Conservation (phyloP, 2,797 vertebrate genomes). For the Macropus fuliginosus region DNA sequence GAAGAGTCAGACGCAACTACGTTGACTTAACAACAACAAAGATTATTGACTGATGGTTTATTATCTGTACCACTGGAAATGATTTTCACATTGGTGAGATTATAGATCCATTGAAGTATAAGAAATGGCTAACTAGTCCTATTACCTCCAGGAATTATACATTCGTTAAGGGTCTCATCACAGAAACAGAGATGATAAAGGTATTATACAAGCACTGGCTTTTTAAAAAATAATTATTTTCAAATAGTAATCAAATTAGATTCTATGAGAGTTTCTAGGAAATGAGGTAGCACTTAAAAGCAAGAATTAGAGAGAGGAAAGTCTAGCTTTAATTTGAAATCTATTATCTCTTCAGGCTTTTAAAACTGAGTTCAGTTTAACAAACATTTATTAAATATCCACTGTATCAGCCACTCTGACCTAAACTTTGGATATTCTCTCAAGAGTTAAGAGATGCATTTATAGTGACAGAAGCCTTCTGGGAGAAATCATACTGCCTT, state of each 20-base stretch:
- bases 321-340: not conserved
- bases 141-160: not conserved
- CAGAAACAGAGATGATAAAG: not conserved
- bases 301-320: conserved; percentile 19
- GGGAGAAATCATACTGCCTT: not conserved
- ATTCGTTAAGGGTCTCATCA: not conserved
- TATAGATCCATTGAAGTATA: not conserved
- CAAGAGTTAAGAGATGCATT: not conserved
- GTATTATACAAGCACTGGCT: not conserved
- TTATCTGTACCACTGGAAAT: not conserved
- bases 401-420: not conserved
- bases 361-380: not conserved
- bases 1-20: not conserved
- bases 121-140: not conserved
- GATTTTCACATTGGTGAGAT: not conserved
- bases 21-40: not conserved
- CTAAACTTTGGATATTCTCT: not conserved
- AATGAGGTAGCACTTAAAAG: conserved; percentile 22
- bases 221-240: not conserved
- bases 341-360: not conserved
- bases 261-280: not conserved
- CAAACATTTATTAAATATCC: not conserved
- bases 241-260: not conserved
- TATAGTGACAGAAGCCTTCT: not conserved
- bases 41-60: not conserved